phyloP scores from a whole-genome alignment of 2,888 invertebrate species.

The Pomacea canaliculata region DNA sequence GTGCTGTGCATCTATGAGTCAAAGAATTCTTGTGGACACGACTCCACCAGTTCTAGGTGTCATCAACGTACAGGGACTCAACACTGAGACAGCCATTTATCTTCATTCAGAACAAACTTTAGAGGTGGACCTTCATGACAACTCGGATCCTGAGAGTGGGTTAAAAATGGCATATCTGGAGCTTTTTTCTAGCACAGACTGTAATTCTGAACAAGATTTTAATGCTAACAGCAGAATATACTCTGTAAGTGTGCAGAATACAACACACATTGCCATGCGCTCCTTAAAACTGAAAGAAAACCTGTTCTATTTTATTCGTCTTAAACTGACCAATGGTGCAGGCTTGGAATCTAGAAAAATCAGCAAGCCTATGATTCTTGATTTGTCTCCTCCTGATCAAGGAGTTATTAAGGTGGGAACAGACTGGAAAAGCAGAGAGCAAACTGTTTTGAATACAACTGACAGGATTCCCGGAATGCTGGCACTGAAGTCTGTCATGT shows the following conservation, averaged over 20 bases:
- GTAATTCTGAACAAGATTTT: background rate
- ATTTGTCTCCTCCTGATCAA: slow-evolving; percentile 1
- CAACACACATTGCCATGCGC: background rate
- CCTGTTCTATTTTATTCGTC: slow-evolving; percentile 2
- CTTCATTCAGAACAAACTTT: slow-evolving; percentile 41
- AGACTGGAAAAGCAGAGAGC: slow-evolving; percentile 7
- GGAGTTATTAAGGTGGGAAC: slow-evolving; percentile 16
- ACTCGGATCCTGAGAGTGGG: slow-evolving; percentile 18
- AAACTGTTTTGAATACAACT: background rate
- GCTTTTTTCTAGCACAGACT: slow-evolving; percentile 3
- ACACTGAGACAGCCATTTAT: slow-evolving; percentile 40
- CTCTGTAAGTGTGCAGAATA: background rate
- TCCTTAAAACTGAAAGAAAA: slow-evolving; percentile 2
- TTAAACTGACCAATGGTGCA: slow-evolving; percentile 16
- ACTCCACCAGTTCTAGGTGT: slow-evolving; percentile 45
- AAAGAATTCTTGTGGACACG: slow-evolving; percentile 44
- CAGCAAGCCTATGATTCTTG: slow-evolving; percentile 12
- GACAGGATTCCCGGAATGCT: background rate
- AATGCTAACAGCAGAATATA: background rate
- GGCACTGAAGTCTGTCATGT: slow-evolving; percentile 2
- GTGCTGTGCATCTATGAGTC: slow-evolving; percentile 36
- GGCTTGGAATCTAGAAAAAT: background rate
- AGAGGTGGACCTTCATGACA: slow-evolving; percentile 27
- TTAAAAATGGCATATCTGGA: slow-evolving; percentile 31
- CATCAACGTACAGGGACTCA: slow-evolving; percentile 39